Evolutionary conservation across 2,888 invertebrate species (phyloP).

Genomic region (Agriopis marginaria): DNA sequence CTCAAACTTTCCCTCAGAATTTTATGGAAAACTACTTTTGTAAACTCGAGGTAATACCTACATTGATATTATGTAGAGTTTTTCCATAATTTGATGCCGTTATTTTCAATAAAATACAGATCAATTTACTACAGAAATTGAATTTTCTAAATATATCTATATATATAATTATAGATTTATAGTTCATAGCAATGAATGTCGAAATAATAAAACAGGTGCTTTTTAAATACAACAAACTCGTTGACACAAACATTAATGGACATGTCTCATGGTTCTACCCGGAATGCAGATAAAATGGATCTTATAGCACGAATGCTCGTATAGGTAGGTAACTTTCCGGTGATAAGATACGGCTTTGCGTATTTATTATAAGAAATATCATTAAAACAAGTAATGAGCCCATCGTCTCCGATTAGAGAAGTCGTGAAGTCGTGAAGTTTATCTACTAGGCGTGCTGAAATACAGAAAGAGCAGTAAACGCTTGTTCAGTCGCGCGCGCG

Average conservation of each 20-base stretch:
- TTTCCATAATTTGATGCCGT: too few species aligned
- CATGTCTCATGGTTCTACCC: constrained; percentile 11
- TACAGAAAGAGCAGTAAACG: constrained; percentile 59
- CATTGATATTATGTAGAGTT: too few species aligned
- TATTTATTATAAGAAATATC: constrained; percentile 45
- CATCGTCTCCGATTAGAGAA: constrained; percentile 64
- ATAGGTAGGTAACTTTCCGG: constrained; percentile 9
- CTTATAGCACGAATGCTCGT: background rate
- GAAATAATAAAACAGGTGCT: background rate
- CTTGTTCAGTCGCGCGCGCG: constrained; percentile 60
- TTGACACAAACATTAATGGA: background rate
- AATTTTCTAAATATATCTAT: too few species aligned
- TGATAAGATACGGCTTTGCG: constrained; percentile 45
- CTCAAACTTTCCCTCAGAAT: too few species aligned
- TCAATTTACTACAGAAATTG: too few species aligned
- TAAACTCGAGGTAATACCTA: too few species aligned
- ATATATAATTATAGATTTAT: background rate
- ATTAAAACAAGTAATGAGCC: constrained; percentile 48
- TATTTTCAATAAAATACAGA: too few species aligned
- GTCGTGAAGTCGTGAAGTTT: constrained; percentile 54
- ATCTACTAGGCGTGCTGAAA: constrained; percentile 69
- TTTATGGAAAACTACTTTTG: too few species aligned
- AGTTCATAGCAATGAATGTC: background rate
- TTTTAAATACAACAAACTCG: background rate
- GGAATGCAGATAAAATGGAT: constrained; percentile 26